phyloP scores from a whole-genome alignment of 2,113 vertebrate species.

The Rhadina sibilatrix region DNA sequence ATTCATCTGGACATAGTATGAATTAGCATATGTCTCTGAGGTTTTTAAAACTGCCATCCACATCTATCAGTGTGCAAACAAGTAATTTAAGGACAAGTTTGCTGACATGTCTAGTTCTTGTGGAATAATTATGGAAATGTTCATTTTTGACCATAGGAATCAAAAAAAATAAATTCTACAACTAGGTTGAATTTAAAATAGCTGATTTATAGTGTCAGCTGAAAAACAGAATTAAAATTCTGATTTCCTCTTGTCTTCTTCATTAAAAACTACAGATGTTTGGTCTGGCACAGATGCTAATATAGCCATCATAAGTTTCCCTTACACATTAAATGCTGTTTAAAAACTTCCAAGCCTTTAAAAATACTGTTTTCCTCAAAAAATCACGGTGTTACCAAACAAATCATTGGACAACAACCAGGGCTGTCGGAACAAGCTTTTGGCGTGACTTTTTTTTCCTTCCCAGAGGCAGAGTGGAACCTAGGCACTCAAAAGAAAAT shows the following conservation, averaged over 20 bases:
- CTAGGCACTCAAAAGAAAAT: neutral
- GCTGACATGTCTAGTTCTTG: neutral
- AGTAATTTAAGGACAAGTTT: neutral
- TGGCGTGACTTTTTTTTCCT: neutral
- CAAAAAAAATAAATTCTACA: neutral
- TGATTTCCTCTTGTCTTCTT: neutral
- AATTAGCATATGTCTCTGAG: neutral
- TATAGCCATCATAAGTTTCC: neutral
- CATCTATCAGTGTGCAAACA: neutral
- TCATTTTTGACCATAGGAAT: neutral
- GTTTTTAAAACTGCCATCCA: neutral
- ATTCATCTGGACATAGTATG: neutral
- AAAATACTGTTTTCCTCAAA: constrained; percentile 3
- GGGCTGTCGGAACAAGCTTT: neutral
- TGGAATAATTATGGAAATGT: neutral
- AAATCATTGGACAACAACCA: neutral
- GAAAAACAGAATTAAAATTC: constrained; percentile 5
- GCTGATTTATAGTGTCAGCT: neutral
- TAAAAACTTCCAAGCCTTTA: constrained; percentile 22
- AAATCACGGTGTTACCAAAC: neutral
- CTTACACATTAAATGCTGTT: neutral
- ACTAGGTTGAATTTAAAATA: neutral
- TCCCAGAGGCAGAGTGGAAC: neutral
- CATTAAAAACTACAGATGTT: constrained; percentile 48
- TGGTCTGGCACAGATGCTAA: constrained; percentile 35